Evolutionary conservation across 2,888 invertebrate genomes (phyloP).

Genomic region (Mantis religiosa): DNA sequence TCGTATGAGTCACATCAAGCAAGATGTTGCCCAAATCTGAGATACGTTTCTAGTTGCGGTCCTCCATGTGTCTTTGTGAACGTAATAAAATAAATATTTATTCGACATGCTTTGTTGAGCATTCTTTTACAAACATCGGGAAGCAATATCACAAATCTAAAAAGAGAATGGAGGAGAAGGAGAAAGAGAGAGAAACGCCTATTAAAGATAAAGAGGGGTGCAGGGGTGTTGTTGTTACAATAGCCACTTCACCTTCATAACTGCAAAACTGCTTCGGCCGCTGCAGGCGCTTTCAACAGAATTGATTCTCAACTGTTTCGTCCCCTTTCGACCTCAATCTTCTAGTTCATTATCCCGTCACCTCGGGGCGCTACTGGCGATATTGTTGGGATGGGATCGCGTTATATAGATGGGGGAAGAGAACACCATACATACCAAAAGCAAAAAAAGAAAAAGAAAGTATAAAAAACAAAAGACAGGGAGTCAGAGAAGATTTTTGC

Average conservation of each 20-base stretch:
- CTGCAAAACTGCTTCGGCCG: conserved; percentile 24
- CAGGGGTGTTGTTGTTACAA: neutral
- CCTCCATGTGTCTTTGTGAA: neutral
- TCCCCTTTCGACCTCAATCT: conserved; percentile 31
- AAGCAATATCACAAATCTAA: neutral
- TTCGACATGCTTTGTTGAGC: neutral
- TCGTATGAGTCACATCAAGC: no score
- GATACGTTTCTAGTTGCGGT: no score
- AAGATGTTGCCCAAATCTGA: no score
- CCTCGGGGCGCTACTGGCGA: conserved; percentile 22
- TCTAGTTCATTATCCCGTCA: conserved; percentile 30
- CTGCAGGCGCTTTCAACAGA: conserved; percentile 23
- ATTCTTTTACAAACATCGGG: neutral
- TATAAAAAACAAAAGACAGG: neutral
- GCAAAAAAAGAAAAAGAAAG: neutral
- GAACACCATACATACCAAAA: neutral
- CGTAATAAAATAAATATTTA: neutral
- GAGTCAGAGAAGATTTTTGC: neutral
- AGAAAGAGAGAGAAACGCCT: neutral
- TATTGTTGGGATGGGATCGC: conserved; percentile 22
- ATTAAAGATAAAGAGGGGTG: neutral
- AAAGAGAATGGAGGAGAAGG: neutral
- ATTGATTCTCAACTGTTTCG: conserved; percentile 30
- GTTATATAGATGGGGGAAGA: conserved; percentile 1
- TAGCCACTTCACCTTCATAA: conserved; percentile 15